Conservation (phyloP, 2,113 vertebrate species). For the Shinisaurus crocodilurus region DNA sequence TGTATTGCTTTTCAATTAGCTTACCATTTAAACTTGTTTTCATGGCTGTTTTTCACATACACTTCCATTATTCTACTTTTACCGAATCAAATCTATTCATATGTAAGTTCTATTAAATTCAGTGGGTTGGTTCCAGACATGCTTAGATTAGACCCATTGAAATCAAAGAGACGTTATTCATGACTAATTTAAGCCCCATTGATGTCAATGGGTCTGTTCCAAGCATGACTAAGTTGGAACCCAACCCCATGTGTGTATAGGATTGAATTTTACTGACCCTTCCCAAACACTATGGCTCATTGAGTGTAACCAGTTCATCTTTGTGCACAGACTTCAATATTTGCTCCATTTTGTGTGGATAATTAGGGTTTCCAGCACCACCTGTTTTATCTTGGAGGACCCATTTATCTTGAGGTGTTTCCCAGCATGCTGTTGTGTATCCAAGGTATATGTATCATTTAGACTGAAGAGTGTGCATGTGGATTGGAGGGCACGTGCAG, state of each 20-base stretch:
- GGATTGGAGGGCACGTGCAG: constrained; percentile 32
- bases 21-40: too few relatives aligned
- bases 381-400: not conserved
- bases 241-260: too few relatives aligned
- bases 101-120: not conserved
- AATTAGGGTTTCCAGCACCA: not conserved
- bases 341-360: constrained; percentile 21
- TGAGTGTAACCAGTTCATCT: not conserved
- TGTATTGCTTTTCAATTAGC: too few relatives aligned
- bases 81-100: not conserved
- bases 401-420: not conserved
- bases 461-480: constrained; percentile 20
- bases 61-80: not conserved
- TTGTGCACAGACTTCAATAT: constrained; percentile 13
- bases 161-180: not conserved
- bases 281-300: constrained; percentile 9
- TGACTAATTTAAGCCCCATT: not conserved
- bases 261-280: constrained; percentile 4
- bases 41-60: too few relatives aligned
- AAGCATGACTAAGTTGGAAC: not conserved
- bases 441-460: not conserved
- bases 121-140: not conserved
- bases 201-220: not conserved
- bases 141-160: not conserved
- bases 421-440: not conserved